Evolutionary conservation across 2,888 invertebrate genomes (phyloP).

Genomic region (Drosophila mettleri): DNA sequence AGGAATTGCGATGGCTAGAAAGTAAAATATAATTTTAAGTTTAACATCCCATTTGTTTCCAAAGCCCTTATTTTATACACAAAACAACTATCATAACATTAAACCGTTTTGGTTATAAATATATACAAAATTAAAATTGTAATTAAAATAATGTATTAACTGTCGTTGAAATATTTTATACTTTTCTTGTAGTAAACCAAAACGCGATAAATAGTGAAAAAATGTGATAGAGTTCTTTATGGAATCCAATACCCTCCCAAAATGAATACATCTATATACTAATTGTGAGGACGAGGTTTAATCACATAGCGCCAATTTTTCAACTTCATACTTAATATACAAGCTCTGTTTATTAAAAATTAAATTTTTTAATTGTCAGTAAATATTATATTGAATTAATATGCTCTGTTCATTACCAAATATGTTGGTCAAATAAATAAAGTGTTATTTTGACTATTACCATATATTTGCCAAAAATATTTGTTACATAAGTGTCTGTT

Average conservation of each 20-base stretch:
- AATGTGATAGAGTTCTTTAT: slow-evolving; percentile 31
- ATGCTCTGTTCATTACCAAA: slow-evolving; percentile 36
- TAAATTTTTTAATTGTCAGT: slow-evolving; percentile 37
- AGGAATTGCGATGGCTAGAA: slow-evolving; percentile 91
- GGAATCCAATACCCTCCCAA: slow-evolving; percentile 49
- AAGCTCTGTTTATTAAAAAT: slow-evolving; percentile 1
- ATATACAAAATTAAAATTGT: slow-evolving; percentile 52
- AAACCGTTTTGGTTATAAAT: slow-evolving; percentile 40
- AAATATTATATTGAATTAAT: slow-evolving; percentile 43
- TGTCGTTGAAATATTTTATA: slow-evolving; percentile 47
- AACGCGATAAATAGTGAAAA: slow-evolving; percentile 76
- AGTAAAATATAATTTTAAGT: slow-evolving; percentile 80
- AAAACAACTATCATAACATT: slow-evolving; percentile 34
- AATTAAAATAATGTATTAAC: slow-evolving; percentile 39
- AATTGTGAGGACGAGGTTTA: slow-evolving; percentile 29
- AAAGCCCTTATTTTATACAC: slow-evolving; percentile 7
- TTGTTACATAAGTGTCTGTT: too few relatives aligned
- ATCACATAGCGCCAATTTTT: slow-evolving; percentile 36
- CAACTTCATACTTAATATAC: slow-evolving; percentile 23
- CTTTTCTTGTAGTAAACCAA: slow-evolving; percentile 79
- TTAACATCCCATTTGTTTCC: slow-evolving; percentile 18
- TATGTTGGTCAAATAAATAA: slow-evolving; percentile 52
- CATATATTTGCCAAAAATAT: too few relatives aligned
- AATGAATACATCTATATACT: slow-evolving; percentile 31
- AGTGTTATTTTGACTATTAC: slow-evolving; percentile 29